Percentiles rank a stretch among this genome's conserved stretches.
Conservation (phyloP, 2,797 vertebrate species). For the Parotocinclus haroldoi region DNA sequence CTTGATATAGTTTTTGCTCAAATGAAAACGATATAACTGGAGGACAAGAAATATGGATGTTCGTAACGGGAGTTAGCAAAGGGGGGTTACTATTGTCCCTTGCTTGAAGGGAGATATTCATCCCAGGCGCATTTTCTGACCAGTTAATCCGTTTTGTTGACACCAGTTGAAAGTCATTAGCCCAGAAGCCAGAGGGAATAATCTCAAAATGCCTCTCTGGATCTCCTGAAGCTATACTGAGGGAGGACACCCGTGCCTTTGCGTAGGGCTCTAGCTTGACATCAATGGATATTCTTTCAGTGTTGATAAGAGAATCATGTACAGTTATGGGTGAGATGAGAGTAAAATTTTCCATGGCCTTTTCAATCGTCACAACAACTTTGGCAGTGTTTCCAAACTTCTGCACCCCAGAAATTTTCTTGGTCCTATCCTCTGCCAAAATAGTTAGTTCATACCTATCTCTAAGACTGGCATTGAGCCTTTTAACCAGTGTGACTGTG, state of each 20-base stretch:
- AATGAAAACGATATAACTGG: conserved; percentile 74
- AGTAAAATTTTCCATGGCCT: conserved; percentile 64
- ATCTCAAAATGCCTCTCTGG: conserved; percentile 79
- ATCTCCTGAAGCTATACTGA: conserved; percentile 84
- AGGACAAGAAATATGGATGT: conserved; percentile 77
- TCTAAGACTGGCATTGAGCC: conserved; percentile 76
- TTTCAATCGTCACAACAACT: conserved; percentile 79
- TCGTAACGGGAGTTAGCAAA: conserved; percentile 71
- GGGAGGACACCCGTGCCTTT: conserved; percentile 67
- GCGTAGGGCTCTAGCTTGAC: conserved; percentile 72
- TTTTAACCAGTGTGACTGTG: conserved; percentile 75
- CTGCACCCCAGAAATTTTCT: conserved; percentile 83
- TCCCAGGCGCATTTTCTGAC: conserved; percentile 77
- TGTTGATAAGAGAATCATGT: conserved; percentile 49
- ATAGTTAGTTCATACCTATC: conserved; percentile 82
- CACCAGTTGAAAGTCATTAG: conserved; percentile 82
- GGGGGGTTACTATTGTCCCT: conserved; percentile 75
- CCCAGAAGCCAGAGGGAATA: conserved; percentile 74
- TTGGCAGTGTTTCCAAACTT: conserved; percentile 85
- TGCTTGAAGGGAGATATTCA: conserved; percentile 90
- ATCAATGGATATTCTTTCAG: conserved; percentile 70
- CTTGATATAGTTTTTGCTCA: conserved; percentile 76
- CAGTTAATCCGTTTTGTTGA: conserved; percentile 83
- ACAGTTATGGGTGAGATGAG: conserved; percentile 63
- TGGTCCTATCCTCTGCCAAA: conserved; percentile 89